phyloP scores from a whole-genome alignment of 2,888 invertebrate genomes.

The Ceraclea dissimilis region DNA sequence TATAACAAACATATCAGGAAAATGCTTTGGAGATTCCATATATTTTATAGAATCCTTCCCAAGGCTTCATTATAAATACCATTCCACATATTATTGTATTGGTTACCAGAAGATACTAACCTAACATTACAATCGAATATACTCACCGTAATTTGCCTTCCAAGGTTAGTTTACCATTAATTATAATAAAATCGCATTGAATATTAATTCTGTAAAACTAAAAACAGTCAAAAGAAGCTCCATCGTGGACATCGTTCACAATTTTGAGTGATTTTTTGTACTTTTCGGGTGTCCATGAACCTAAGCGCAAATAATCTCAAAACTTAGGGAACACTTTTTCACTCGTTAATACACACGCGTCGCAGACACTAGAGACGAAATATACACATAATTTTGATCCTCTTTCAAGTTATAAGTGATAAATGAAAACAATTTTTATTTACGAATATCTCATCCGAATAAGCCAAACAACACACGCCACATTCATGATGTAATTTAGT shows the following conservation, averaged over 20 bases:
- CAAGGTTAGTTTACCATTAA: neutral
- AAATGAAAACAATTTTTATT: conserved; percentile 43
- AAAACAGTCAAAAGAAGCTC: neutral
- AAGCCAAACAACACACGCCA: conserved; percentile 51
- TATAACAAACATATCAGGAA: too few species aligned
- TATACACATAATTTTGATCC: conserved; percentile 2
- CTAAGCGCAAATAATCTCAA: conserved; percentile 36
- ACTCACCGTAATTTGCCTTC: conserved; percentile 29
- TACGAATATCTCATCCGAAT: conserved; percentile 36
- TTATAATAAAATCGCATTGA: neutral
- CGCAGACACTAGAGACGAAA: neutral
- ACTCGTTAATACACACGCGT: neutral
- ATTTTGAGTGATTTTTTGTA: conserved; percentile 47
- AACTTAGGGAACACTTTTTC: neutral
- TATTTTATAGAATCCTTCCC: too few species aligned
- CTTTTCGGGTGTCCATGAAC: conserved; percentile 43
- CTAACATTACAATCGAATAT: conserved; percentile 19
- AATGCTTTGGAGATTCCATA: too few species aligned
- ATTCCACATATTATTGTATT: too few species aligned
- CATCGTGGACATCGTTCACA: conserved; percentile 31
- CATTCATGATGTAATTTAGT: conserved; percentile 44
- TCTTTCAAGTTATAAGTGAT: conserved; percentile 13
- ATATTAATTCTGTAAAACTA: neutral
- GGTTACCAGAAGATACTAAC: conserved; percentile 1
- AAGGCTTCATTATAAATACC: too few species aligned